Conservation (phyloP, 2,888 invertebrate genomes). For the Caenorhabditis sp. region DNA sequence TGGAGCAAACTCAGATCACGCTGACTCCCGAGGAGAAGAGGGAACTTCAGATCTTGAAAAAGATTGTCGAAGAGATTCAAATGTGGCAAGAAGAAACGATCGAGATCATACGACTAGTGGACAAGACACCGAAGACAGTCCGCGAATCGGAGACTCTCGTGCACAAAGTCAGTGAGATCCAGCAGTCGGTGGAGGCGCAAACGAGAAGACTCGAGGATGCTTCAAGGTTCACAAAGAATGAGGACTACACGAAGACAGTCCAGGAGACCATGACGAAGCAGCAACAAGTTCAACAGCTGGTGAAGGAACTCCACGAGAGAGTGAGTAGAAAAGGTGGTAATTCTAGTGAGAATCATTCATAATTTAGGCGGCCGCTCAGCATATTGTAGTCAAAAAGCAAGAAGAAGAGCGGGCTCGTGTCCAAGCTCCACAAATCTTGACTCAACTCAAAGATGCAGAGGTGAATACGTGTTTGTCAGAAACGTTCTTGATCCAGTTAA, state of each 20-base stretch:
- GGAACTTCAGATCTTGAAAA: slow-evolving; percentile 59
- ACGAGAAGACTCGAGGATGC: slow-evolving; percentile 49
- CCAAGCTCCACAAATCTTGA: slow-evolving; percentile 60
- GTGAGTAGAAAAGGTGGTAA: not conserved
- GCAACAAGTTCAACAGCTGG: slow-evolving; percentile 53
- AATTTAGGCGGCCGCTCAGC: slow-evolving; percentile 32
- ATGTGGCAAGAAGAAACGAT: slow-evolving; percentile 64
- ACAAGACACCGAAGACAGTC: slow-evolving; percentile 34
- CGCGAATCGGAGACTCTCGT: slow-evolving; percentile 43
- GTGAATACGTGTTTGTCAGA: too few relatives aligned
- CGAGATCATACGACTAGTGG: slow-evolving; percentile 55
- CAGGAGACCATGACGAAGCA: slow-evolving; percentile 51
- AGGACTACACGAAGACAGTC: slow-evolving; percentile 34
- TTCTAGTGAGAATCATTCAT: not conserved
- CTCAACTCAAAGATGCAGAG: slow-evolving; percentile 56
- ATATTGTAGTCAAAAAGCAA: slow-evolving; percentile 34
- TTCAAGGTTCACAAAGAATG: slow-evolving; percentile 47
- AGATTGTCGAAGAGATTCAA: slow-evolving; percentile 57
- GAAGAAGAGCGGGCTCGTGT: slow-evolving; percentile 46
- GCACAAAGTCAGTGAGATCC: slow-evolving; percentile 48
- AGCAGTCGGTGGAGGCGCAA: slow-evolving; percentile 48
- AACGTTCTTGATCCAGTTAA: too few relatives aligned
- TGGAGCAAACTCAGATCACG: slow-evolving; percentile 49
- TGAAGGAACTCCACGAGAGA: slow-evolving; percentile 53
- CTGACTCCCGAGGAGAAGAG: slow-evolving; percentile 49